A percentile compares a stretch with the other conserved stretches of the same genome.
Evolutionary conservation across 2,113 vertebrate genomes (phyloP).

Genomic region (Balaeniceps rex): DNA sequence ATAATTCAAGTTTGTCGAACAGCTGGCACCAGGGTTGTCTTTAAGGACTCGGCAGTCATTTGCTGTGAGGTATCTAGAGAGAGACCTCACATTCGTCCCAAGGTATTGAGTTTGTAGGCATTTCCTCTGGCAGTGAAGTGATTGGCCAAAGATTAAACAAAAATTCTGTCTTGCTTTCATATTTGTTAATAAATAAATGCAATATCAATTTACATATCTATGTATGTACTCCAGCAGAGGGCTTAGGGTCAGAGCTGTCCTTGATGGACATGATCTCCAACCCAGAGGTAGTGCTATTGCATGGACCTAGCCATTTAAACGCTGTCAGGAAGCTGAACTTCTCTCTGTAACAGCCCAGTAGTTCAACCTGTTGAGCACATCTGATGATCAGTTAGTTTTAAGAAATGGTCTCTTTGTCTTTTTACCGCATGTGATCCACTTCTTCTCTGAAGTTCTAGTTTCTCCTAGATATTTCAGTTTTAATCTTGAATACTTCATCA

Average conservation of each 20-base stretch:
- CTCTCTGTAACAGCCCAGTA: fast-evolving
- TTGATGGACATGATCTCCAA: neutral
- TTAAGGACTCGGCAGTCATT: neutral
- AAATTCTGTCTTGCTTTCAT: neutral
- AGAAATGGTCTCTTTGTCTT: neutral
- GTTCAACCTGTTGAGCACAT: neutral
- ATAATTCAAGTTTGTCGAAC: neutral
- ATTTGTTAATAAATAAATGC: neutral
- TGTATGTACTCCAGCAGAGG: neutral
- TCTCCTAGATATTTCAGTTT: neutral
- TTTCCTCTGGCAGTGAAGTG: neutral
- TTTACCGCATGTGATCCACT: fast-evolving
- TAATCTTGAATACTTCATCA: neutral
- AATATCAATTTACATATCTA: no score
- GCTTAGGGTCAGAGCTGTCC: neutral
- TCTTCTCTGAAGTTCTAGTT: neutral
- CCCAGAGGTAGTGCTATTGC: neutral
- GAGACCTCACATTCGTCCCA: neutral
- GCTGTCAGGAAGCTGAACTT: neutral
- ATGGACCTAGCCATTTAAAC: neutral
- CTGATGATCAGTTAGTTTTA: neutral
- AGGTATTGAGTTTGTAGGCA: no score
- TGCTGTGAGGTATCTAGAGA: neutral
- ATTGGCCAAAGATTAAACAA: neutral
- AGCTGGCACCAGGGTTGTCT: neutral